These are phyloP conservation scores for Galemys pyrenaicus DNA, from an alignment of 2,113 vertebrate species.

Conservation along the genomic window DNA sequence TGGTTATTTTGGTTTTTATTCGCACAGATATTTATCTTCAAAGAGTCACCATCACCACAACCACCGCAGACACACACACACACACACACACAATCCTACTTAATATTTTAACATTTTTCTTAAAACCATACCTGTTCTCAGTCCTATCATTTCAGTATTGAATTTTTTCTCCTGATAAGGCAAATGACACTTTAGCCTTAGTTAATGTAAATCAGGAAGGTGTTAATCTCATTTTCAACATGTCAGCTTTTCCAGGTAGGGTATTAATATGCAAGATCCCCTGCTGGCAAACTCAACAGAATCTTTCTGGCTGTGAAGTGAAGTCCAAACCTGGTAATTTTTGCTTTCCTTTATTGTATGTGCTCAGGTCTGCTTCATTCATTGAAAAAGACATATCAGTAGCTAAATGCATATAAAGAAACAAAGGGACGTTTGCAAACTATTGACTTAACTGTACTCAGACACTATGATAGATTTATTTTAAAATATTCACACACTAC, in stretches of 20 bases:
- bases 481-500: conserved; percentile 79
- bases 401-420: conserved; percentile 65
- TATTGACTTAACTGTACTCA: conserved; percentile 75
- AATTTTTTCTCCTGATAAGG: conserved; percentile 55
- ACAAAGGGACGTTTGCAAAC: conserved; percentile 28
- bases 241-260: conserved; percentile 54
- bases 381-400: conserved; percentile 46
- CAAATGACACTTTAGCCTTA: conserved; percentile 75
- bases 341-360: conserved; percentile 68
- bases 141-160: conserved; percentile 28
- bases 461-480: conserved; percentile 64
- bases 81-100: background rate
- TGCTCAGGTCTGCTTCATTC: conserved; percentile 59
- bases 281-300: conserved; percentile 67
- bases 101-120: conserved; percentile 62
- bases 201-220: conserved; percentile 71
- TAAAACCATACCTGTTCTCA: background rate
- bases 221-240: conserved; percentile 66
- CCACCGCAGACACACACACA: background rate
- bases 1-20: conserved; percentile 60
- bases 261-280: conserved; percentile 57
- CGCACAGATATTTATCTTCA: background rate
- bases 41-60: conserved; percentile 11
- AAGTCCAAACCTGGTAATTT: conserved; percentile 73
- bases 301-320: conserved; percentile 56